Percentiles rank a stretch among this genome's conserved stretches.
Evolutionary conservation across 2,888 invertebrate genomes (phyloP).

Genomic region (Gasteruption jaculator): DNA sequence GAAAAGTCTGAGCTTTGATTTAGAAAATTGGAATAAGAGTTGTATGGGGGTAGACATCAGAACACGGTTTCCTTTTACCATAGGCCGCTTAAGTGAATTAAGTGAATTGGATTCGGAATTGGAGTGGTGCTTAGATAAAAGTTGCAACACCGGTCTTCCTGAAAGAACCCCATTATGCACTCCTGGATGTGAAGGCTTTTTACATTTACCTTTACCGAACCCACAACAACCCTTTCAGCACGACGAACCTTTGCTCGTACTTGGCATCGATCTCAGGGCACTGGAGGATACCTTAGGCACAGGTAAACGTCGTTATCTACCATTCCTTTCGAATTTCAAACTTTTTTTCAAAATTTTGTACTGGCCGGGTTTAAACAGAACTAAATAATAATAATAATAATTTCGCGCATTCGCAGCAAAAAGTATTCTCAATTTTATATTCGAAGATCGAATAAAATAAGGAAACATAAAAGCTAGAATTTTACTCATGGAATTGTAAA

Average conservation of each 20-base stretch:
- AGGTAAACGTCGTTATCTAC: too few species aligned
- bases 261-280: conserved; percentile 49
- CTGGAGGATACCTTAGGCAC: conserved; percentile 36
- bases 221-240: conserved; percentile 38
- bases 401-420: too few species aligned
- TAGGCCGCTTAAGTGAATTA: conserved; percentile 39
- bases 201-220: conserved; percentile 44
- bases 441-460: too few species aligned
- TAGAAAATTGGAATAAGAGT: too few species aligned
- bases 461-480: too few species aligned
- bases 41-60: too few species aligned
- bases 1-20: not conserved
- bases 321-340: too few species aligned
- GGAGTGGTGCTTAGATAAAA: conserved; percentile 46
- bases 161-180: conserved; percentile 58
- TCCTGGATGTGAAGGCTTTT: conserved; percentile 55
- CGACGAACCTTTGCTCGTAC: conserved; percentile 46
- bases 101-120: conserved; percentile 44
- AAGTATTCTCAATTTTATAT: too few species aligned
- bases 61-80: conserved; percentile 7
- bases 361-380: too few species aligned
- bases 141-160: conserved; percentile 51
- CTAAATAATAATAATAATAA: too few species aligned
- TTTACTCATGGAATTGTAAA: too few species aligned
- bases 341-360: too few species aligned